phyloP scores from a whole-genome alignment of 1,140 invertebrate genomes.

The Hylaeus volcanicus region DNA sequence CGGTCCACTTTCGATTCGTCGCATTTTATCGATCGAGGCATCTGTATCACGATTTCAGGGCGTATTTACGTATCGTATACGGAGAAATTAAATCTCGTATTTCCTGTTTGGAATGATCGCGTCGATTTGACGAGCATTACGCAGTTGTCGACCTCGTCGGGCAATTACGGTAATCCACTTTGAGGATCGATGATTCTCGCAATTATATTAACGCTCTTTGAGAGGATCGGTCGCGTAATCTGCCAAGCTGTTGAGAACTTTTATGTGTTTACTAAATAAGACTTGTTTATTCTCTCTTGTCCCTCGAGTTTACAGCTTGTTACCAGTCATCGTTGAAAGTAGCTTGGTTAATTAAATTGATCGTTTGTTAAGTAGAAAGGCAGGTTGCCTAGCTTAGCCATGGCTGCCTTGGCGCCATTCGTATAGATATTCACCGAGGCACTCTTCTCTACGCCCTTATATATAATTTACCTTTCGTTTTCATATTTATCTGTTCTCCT shows the following conservation, averaged over 20 bases:
- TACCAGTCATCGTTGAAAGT: no score
- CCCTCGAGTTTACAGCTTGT: not conserved
- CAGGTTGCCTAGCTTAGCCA: no score
- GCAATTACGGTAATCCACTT: slow-evolving; percentile 9
- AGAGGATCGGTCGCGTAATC: not conserved
- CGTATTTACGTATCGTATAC: not conserved
- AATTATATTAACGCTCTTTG: not conserved
- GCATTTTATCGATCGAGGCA: not conserved
- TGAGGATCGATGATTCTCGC: not conserved
- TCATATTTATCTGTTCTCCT: no score
- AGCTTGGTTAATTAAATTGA: no score
- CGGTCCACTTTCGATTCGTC: not conserved
- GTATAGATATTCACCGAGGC: no score
- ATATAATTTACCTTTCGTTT: no score
- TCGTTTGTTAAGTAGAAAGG: no score
- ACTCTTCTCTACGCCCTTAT: no score
- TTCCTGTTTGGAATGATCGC: not conserved
- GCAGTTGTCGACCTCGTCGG: not conserved
- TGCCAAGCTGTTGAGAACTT: not conserved
- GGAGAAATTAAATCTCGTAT: not conserved
- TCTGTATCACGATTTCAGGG: not conserved
- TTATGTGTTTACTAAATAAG: no score
- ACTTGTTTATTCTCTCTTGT: not conserved
- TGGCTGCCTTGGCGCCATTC: no score
- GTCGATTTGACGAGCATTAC: not conserved